Base-by-base conservation (phyloP, 2,113 vertebrate genomes). In the Lasiurus borealis region DNA sequence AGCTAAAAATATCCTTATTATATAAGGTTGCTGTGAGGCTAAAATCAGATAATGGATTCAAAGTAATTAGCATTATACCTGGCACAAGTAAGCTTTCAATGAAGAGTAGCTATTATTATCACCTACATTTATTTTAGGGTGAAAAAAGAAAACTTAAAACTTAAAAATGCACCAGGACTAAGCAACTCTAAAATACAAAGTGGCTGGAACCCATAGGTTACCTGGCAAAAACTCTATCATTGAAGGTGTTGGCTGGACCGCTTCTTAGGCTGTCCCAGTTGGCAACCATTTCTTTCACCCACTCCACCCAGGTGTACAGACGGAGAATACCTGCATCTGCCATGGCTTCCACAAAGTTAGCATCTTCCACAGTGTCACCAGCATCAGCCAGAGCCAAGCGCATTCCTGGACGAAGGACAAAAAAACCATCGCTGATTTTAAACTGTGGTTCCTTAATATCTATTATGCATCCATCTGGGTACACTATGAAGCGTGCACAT, bases 291-390 rank as follows among this genome's bases (percentile, higher is more conserved):
- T 99, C 99, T 97, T 99, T 99, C 78, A 99, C 99, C 99, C 99
- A 99, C 85, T 99, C 99, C 84, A 99, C 98, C 99, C 99, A 99
- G 0, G 99, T 99, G 97, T 99, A 99, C 14, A 99, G 99, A 69
- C 99, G 99, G 77, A 99, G 98, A 97, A 99, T 99, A 46, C 99
- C 99, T 1, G 99, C 99, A 59, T 99, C 99, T 9, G 99, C 99
- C 99, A 99, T 99, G 84, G 99, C 97, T 98, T 99, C 99, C 82
- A 99, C 99, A 59, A 99, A 99, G 98, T 99, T 99, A 72, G 99
- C 99, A 78, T 99, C 99, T 97, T 99, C 99, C 64, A 99, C 99
- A 0, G 99, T 99, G 98, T 99, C 99, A 0, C 99, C 99, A 16
- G 99, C 99, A 87, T 99, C 99, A 12, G 99, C 99, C 27, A 99